Percentiles rank a stretch among this genome's conserved stretches.
phyloP scores from a whole-genome alignment of 2,888 invertebrate species.

The Buathra laborator region DNA sequence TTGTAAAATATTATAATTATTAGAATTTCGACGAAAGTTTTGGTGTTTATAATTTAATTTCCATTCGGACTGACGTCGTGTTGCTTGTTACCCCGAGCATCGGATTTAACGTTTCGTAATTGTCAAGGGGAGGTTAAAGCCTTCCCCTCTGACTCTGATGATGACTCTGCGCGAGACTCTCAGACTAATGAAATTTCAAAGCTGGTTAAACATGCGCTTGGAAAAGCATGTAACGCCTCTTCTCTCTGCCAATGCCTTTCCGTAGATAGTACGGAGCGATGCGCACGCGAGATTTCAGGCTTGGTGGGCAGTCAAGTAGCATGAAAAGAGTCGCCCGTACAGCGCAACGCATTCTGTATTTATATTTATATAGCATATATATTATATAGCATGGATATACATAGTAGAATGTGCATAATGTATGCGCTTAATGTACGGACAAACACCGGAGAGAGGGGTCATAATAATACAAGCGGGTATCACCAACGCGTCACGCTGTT shows the following conservation, averaged over 20 bases:
- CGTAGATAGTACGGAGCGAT: constrained; percentile 29
- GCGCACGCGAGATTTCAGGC: constrained; percentile 66
- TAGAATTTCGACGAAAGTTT: not conserved
- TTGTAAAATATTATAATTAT: not conserved
- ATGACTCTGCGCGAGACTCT: not conserved
- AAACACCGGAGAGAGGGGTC: constrained; percentile 15
- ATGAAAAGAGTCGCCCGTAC: constrained; percentile 70
- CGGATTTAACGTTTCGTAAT: not conserved
- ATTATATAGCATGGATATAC: not conserved
- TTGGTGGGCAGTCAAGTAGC: constrained; percentile 75
- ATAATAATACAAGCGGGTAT: constrained; percentile 29
- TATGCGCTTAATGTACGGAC: constrained; percentile 15
- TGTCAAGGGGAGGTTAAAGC: constrained; percentile 1
- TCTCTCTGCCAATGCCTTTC: constrained; percentile 8
- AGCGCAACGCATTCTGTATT: constrained; percentile 47
- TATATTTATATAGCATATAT: constrained; percentile 9
- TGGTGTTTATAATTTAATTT: not conserved
- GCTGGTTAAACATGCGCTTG: constrained; percentile 16
- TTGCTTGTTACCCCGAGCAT: not conserved
- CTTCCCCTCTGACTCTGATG: not conserved
- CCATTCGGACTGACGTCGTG: not conserved
- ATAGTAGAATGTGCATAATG: constrained; percentile 18
- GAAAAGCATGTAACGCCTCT: constrained; percentile 23
- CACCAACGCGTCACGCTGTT: constrained; percentile 53
- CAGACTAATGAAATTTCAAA: constrained; percentile 36